Evolutionary conservation across 2,797 vertebrate genomes (phyloP).

Genomic region (Luscinia megarhynchos): DNA sequence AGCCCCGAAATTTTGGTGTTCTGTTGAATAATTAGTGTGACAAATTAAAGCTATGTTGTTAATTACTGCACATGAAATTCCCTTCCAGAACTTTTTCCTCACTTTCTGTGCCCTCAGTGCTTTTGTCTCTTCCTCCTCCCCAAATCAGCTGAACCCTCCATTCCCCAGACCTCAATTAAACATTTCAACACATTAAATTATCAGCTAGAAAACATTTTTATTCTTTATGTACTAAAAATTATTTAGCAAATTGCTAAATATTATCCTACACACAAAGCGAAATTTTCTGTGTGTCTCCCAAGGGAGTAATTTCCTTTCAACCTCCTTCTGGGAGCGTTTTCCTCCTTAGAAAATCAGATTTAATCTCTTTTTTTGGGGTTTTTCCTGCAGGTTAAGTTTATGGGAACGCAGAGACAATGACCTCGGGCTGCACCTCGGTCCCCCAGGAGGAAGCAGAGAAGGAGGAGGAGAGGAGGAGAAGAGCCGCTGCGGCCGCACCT

Average conservation of each 20-base stretch:
- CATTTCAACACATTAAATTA: accelerated
- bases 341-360: not conserved
- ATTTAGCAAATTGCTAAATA: too few relatives aligned
- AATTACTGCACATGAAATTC: not conserved
- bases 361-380: accelerated
- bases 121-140: not conserved
- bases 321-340: not conserved
- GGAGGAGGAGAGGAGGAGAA: conserved; percentile 27
- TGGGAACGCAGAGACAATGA: conserved; percentile 37
- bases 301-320: not conserved
- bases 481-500: not conserved
- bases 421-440: conserved; percentile 35
- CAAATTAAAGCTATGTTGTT: not conserved
- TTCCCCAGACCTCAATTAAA: accelerated
- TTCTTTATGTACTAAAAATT: accelerated
- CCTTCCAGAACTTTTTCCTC: not conserved
- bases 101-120: not conserved
- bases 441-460: conserved; percentile 49
- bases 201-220: not conserved
- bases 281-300: not conserved
- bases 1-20: not conserved
- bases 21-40: not conserved
- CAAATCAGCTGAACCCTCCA: not conserved
- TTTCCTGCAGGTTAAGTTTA: conserved; percentile 14
- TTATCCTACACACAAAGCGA: not conserved